These are phyloP conservation scores for Pterobdella sp. DNA, from an alignment of 2,888 invertebrate genomes.

Conservation along the genomic window DNA sequence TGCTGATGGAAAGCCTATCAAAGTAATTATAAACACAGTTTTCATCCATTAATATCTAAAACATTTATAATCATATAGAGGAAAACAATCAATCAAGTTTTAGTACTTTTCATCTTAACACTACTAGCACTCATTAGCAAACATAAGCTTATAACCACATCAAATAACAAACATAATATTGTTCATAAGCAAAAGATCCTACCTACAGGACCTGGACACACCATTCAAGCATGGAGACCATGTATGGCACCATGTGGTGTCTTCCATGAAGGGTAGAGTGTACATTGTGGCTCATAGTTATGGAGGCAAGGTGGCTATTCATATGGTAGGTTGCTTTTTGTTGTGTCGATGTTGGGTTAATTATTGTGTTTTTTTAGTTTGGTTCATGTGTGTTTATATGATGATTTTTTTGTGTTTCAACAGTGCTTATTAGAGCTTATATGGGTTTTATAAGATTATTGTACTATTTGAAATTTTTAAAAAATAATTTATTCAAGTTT, in stretches of 20 bases:
- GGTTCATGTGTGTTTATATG: not conserved
- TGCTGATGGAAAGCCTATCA: not conserved
- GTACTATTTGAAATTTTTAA: too few species aligned
- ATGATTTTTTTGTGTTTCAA: too few species aligned
- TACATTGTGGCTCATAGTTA: constrained; percentile 66
- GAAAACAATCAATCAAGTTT: too few species aligned
- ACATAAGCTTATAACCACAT: not conserved
- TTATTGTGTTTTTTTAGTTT: not conserved
- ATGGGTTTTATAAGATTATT: too few species aligned
- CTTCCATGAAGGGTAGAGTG: not conserved
- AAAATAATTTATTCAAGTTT: too few species aligned
- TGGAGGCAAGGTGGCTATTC: constrained; percentile 64
- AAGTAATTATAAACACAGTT: not conserved
- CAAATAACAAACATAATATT: not conserved
- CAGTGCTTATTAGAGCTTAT: too few species aligned
- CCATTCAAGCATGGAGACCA: not conserved
- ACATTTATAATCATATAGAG: not conserved
- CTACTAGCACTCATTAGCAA: not conserved
- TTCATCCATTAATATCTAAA: too few species aligned
- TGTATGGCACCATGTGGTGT: not conserved
- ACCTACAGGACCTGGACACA: constrained; percentile 1
- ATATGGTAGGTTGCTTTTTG: constrained; percentile 54
- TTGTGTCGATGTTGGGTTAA: not conserved
- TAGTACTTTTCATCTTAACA: not conserved
- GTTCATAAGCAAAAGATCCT: not conserved